A percentile compares a stretch with the other conserved stretches of the same genome.
Evolutionary conservation across 2,797 vertebrate species (phyloP).

Genomic region (Crypturellus tataupa): DNA sequence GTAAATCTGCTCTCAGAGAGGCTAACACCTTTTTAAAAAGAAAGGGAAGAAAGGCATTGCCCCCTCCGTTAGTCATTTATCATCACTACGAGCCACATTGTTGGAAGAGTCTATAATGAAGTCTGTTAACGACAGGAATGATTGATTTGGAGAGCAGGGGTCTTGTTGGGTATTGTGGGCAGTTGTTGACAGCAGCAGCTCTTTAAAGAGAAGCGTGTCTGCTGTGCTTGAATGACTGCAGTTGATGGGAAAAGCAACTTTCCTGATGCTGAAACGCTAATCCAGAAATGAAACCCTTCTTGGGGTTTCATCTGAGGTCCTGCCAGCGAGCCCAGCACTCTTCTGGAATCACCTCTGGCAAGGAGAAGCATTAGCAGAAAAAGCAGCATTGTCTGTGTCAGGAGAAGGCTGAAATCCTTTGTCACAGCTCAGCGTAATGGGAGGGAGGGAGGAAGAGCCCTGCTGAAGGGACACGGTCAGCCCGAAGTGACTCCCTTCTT

Average conservation of each 20-base stretch:
- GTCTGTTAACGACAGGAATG: not conserved
- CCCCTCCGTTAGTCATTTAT: constrained; percentile 3
- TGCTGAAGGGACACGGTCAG: constrained; percentile 51
- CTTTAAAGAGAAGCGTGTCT: not conserved
- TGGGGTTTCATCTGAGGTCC: not conserved
- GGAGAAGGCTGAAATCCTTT: constrained; percentile 41
- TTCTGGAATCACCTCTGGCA: not conserved
- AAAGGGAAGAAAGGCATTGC: not conserved
- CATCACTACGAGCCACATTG: not conserved
- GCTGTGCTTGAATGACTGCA: not conserved
- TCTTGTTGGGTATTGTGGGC: not conserved
- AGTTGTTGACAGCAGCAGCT: not conserved
- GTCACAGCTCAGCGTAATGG: constrained; percentile 2
- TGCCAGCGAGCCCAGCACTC: not conserved
- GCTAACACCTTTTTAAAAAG: not conserved
- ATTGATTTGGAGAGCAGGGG: constrained; percentile 11
- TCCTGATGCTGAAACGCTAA: not conserved
- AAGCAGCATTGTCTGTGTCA: constrained; percentile 22
- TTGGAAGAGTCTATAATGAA: not conserved
- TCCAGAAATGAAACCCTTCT: not conserved
- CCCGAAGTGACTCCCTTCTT: constrained; percentile 74
- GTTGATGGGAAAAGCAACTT: not conserved
- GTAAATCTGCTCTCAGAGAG: not conserved
- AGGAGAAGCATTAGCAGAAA: not conserved
- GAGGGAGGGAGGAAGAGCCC: constrained; percentile 39